Conservation (phyloP, 2,797 vertebrate genomes). For the Sebastes nivosus region DNA sequence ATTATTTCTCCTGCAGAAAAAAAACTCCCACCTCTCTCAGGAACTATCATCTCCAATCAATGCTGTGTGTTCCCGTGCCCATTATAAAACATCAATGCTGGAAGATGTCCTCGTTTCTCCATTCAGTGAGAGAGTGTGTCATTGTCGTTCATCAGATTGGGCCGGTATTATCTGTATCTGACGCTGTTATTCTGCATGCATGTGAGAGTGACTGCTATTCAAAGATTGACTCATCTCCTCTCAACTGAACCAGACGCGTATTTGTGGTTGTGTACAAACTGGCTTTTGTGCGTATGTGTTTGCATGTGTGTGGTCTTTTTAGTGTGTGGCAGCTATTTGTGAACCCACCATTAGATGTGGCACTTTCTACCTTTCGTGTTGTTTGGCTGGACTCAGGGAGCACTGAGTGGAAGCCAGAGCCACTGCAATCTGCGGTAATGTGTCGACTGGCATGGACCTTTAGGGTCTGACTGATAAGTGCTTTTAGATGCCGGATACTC, state of each 20-base stretch:
- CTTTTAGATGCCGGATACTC: conserved; percentile 33
- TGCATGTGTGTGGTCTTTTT: conserved; percentile 10
- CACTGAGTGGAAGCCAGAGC: conserved; percentile 14
- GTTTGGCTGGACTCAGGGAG: conserved; percentile 5
- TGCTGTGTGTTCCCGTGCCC: conserved; percentile 1
- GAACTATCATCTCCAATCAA: conserved; percentile 6
- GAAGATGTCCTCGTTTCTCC: conserved; percentile 32
- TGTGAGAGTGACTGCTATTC: conserved; percentile 28
- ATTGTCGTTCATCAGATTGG: conserved; percentile 27
- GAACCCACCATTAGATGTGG: conserved; percentile 11
- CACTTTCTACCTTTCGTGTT: conserved; percentile 9
- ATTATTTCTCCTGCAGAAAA: conserved; percentile 3
- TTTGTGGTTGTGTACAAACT: conserved; percentile 21
- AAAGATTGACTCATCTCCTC: conserved; percentile 46
- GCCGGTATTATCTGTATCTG: conserved; percentile 20
- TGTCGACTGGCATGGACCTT: conserved; percentile 24
- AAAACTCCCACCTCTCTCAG: neutral
- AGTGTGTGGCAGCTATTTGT: conserved; percentile 15
- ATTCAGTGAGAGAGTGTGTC: conserved; percentile 24
- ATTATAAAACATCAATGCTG: conserved; percentile 19
- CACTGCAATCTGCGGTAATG: conserved; percentile 37
- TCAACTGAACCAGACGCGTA: conserved; percentile 1
- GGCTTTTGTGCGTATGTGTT: conserved; percentile 2
- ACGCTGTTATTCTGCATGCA: neutral
- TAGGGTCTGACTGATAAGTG: conserved; percentile 21